Evolutionary conservation across 2,797 vertebrate species (phyloP).

Genomic region (Pseudopleuronectes americanus): DNA sequence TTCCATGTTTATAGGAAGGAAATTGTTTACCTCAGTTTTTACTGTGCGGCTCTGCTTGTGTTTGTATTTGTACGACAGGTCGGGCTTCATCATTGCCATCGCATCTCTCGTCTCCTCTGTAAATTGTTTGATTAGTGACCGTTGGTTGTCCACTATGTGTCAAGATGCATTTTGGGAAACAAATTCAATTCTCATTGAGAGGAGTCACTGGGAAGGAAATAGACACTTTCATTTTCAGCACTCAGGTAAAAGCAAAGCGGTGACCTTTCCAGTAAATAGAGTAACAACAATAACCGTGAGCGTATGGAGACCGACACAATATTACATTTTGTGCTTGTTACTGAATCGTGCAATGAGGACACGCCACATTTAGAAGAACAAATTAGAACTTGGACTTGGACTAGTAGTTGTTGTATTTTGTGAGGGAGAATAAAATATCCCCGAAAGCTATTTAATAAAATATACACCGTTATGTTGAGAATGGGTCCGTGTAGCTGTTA

Average conservation of each 20-base stretch:
- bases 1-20: no score
- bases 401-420: not conserved
- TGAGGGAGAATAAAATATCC: not conserved
- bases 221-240: not conserved
- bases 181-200: constrained; percentile 11
- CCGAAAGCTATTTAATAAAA: not conserved
- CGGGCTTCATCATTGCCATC: no score
- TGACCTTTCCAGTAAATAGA: constrained; percentile 17
- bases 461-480: not conserved
- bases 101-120: no score
- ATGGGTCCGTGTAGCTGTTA: not conserved
- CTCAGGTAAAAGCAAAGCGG: constrained; percentile 6
- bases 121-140: no score
- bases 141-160: no score
- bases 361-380: not conserved
- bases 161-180: no score
- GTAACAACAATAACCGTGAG: constrained; percentile 4
- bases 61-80: no score
- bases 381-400: not conserved
- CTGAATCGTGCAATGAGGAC: not conserved
- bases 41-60: no score
- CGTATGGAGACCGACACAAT: not conserved
- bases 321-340: not conserved
- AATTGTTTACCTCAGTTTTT: no score
- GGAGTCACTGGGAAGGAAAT: constrained; percentile 6